phyloP scores from a whole-genome alignment of 92 coral and sea anemone genomes.

The Epizoanthus ramosus region DNA sequence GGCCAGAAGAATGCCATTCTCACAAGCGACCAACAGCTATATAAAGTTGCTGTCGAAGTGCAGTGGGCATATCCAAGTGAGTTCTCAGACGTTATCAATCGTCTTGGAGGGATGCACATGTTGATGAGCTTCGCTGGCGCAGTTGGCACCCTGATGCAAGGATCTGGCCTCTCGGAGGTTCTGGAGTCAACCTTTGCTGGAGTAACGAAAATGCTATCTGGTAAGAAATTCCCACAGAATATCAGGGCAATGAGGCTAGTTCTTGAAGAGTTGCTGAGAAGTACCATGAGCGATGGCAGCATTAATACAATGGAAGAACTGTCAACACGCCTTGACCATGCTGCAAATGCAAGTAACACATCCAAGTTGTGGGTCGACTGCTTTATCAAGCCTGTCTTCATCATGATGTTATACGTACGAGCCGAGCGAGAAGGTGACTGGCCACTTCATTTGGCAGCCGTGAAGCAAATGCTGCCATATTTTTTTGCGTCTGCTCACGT shows the following conservation, averaged over 20 bases:
- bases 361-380: slow-evolving; percentile 64
- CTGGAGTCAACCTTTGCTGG: slow-evolving; percentile 56
- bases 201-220: slow-evolving; percentile 57
- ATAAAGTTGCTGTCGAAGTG: slow-evolving; percentile 64
- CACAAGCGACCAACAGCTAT: slow-evolving; percentile 65
- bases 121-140: slow-evolving; percentile 71
- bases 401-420: slow-evolving; percentile 54
- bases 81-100: slow-evolving; percentile 52
- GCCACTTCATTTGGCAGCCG: slow-evolving; percentile 69
- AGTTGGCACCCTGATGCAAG: slow-evolving; percentile 65
- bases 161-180: slow-evolving; percentile 62
- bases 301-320: slow-evolving; percentile 54
- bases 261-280: slow-evolving; percentile 58
- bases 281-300: slow-evolving; percentile 32
- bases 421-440: slow-evolving; percentile 71
- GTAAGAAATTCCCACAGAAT: slow-evolving; percentile 64
- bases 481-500: slow-evolving; percentile 61
- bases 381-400: slow-evolving; percentile 58
- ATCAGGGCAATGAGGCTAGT: slow-evolving; percentile 61
- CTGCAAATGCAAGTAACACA: slow-evolving; percentile 52
- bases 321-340: slow-evolving; percentile 48
- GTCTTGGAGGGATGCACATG: slow-evolving; percentile 74
- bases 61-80: slow-evolving; percentile 55
- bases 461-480: slow-evolving; percentile 67
- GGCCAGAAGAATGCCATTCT: slow-evolving; percentile 58